Evolutionary conservation across 2,113 vertebrate species (phyloP).

Genomic region (Colius striatus): DNA sequence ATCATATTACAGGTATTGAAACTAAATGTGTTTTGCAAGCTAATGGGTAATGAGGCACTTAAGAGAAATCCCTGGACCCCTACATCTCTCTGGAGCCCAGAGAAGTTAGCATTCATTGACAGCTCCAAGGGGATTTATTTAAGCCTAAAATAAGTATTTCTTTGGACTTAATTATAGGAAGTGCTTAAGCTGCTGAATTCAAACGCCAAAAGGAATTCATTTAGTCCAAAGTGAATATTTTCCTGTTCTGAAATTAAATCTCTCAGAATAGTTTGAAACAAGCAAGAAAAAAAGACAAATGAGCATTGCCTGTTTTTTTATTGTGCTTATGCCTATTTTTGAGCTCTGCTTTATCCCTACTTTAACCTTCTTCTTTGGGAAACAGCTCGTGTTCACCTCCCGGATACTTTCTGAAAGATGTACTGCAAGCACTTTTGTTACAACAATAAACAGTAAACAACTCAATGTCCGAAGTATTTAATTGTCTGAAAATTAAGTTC

Average conservation of each 20-base stretch:
- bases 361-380: not conserved
- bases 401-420: not conserved
- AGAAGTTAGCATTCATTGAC: constrained; percentile 57
- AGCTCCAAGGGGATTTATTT: constrained; percentile 72
- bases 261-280: constrained; percentile 42
- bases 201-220: constrained; percentile 62
- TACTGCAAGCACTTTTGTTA: not conserved
- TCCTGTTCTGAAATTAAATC: constrained; percentile 69
- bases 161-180: constrained; percentile 66
- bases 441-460: not conserved
- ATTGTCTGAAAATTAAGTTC: not conserved
- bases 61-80: constrained; percentile 26
- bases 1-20: constrained; percentile 62
- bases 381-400: not conserved
- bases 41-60: constrained; percentile 50
- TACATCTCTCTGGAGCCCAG: constrained; percentile 29
- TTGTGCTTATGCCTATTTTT: not conserved
- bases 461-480: not conserved
- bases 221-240: constrained; percentile 57
- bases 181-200: constrained; percentile 56
- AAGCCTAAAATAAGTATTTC: constrained; percentile 68
- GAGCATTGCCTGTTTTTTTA: not conserved
- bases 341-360: not conserved
- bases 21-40: constrained; percentile 57
- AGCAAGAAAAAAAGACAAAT: not conserved